These are phyloP conservation scores for Argentina silus DNA, from an alignment of 2,797 vertebrate species.

Conservation along the genomic window DNA sequence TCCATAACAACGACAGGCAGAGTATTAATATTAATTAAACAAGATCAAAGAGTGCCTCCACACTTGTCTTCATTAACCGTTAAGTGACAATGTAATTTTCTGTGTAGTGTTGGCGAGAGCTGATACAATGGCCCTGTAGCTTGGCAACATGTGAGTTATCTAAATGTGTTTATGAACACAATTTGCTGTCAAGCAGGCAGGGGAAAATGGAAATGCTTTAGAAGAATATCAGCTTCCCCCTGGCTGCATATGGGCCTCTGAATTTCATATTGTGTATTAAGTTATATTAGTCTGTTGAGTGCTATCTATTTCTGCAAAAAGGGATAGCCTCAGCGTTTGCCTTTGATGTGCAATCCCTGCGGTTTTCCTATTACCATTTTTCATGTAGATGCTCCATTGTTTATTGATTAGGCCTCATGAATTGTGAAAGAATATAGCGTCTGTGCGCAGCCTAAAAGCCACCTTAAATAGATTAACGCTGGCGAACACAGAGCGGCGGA, in stretches of 20 bases:
- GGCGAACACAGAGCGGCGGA: conserved; percentile 33
- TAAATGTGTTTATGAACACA: conserved; percentile 65
- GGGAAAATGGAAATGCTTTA: conserved; percentile 17
- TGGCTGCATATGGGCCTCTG: conserved; percentile 31
- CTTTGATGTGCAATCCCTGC: conserved; percentile 39
- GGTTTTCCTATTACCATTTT: conserved; percentile 57
- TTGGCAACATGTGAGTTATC: conserved; percentile 60
- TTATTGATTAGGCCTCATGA: conserved; percentile 79
- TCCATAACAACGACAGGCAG: conserved; percentile 72
- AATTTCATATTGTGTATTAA: conserved; percentile 48
- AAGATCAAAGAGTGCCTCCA: conserved; percentile 65
- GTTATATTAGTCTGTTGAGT: conserved; percentile 41
- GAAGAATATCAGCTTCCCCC: conserved; percentile 47
- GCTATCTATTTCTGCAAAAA: conserved; percentile 61
- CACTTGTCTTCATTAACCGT: conserved; percentile 80
- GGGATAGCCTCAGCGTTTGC: conserved; percentile 34
- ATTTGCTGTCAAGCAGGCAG: conserved; percentile 63
- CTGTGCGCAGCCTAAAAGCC: conserved; percentile 50
- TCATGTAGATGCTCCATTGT: conserved; percentile 68
- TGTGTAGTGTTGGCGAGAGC: conserved; percentile 52
- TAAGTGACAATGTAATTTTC: conserved; percentile 72
- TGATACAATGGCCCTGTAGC: conserved; percentile 36
- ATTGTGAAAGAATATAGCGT: conserved; percentile 70
- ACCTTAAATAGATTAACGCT: conserved; percentile 57
- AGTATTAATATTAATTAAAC: conserved; percentile 81